A percentile compares a stretch with the other conserved stretches of the same genome.
phyloP scores from a whole-genome alignment of 2,113 vertebrate genomes.

The Coptodon bakossiorum region DNA sequence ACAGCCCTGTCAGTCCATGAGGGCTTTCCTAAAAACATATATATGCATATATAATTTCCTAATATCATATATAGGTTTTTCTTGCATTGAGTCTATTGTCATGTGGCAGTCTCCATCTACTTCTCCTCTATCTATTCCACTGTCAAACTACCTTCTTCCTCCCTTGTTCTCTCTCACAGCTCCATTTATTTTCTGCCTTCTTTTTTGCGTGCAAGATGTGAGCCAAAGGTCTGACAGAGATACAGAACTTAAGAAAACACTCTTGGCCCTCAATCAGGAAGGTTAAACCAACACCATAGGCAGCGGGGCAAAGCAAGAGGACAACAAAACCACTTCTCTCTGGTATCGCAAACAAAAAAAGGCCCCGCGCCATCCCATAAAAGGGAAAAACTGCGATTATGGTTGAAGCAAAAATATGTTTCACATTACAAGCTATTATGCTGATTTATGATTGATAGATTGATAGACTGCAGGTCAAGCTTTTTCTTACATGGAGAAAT shows the following conservation, averaged over 20 bases:
- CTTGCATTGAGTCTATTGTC: background rate
- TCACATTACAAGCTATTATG: conserved; percentile 41
- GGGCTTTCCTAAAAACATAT: conserved; percentile 29
- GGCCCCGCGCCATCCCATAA: background rate
- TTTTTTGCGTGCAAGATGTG: background rate
- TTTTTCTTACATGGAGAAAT: conserved; percentile 10
- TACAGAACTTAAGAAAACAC: conserved; percentile 51
- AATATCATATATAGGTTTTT: background rate
- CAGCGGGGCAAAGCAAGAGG: background rate
- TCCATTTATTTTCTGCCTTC: background rate
- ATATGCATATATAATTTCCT: background rate
- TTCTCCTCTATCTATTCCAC: background rate
- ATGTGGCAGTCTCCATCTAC: background rate
- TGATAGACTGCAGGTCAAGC: conserved; percentile 17
- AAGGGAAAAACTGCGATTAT: background rate
- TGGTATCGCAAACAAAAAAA: background rate
- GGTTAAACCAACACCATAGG: conserved; percentile 42
- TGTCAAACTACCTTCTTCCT: background rate
- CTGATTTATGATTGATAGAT: conserved; percentile 53
- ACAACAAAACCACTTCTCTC: conserved; percentile 18
- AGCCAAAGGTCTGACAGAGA: conserved; percentile 48
- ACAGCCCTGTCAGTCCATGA: conserved; percentile 12
- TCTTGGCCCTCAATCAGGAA: conserved; percentile 1
- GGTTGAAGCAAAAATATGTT: conserved; percentile 21
- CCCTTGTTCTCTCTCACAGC: background rate